Base-by-base conservation (phyloP, 2,888 invertebrate genomes). In the Protophormia terraenovae region DNA sequence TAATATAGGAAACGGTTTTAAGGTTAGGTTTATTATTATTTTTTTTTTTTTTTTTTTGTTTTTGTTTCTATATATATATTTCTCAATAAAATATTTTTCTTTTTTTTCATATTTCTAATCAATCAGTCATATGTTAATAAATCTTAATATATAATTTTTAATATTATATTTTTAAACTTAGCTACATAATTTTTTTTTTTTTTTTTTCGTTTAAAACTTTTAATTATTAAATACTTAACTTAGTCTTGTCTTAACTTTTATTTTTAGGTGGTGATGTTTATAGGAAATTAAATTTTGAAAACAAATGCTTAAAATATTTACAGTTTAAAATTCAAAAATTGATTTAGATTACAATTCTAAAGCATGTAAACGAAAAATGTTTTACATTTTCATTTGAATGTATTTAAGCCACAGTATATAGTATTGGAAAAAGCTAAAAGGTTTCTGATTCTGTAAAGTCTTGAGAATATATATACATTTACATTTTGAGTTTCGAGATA, bases 211-310 rank as follows among this genome's bases (percentile, higher is more conserved):
- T 78, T 81, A 81, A 85, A 84, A 72, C 69, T 29, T 87, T 53
- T 58, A 66, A 75, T 66, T 55, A 66, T 75, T 85, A 87, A 86
- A 83, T 87, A 86, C 76, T 84, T 72, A 62, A 64, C 82, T 86
- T 64, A 83, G 75, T 77, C 84, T 81, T 81, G 81, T 47, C 84
- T 62, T 60, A 76, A 45, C 16, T 67, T 50, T 27, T 53, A 22
- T 35, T 29, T 66, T 47, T 55, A 58, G 71, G 69, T 75, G 67
- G 75, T 75, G 7, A 67, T 58, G 55, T 58, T 66, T 69, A 50
- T 71, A 60, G 60, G 60, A 71, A 78, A 50, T 14, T 24, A 71
- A 35, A 27, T 8, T 32, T 32, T 32, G 32, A 32, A 32, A 3
- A 32, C 1, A 3, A 32, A 32, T n/a, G n/a, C n/a, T 32, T 41